Evolutionary conservation across 2,797 vertebrate species (phyloP).

Genomic region (Neosalanx taihuensis): DNA sequence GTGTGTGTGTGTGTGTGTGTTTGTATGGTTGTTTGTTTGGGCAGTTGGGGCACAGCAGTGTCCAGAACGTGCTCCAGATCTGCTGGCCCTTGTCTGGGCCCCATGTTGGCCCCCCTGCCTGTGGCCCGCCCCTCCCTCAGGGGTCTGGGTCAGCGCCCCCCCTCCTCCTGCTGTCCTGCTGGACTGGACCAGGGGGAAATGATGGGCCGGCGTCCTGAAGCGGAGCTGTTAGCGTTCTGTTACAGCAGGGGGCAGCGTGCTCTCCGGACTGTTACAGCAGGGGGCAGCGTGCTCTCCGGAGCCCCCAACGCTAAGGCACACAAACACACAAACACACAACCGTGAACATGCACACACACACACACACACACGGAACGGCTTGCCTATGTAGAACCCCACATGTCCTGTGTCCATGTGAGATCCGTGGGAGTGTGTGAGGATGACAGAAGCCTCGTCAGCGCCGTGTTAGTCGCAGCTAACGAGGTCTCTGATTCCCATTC

Average conservation of each 20-base stretch:
- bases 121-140: not conserved
- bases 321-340: constrained; percentile 26
- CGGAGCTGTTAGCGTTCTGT: constrained; percentile 54
- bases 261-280: constrained; percentile 53
- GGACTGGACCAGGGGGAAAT: constrained; percentile 58
- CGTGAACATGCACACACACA: not conserved
- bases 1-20: not conserved
- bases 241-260: too few relatives aligned
- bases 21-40: not conserved
- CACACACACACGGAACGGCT: not conserved
- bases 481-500: constrained; percentile 40
- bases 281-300: constrained; percentile 10
- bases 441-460: constrained; percentile 23
- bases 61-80: too few relatives aligned
- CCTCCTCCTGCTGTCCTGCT: constrained; percentile 34
- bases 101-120: not conserved
- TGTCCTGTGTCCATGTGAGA: constrained; percentile 31
- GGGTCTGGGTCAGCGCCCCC: constrained; percentile 44
- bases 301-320: constrained; percentile 26
- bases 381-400: constrained; percentile 8
- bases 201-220: constrained; percentile 53
- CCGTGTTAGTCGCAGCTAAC: constrained; percentile 20
- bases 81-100: too few relatives aligned
- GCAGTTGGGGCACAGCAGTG: constrained; percentile 2
- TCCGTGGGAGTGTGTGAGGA: constrained; percentile 36